These are phyloP conservation scores for Thamnophis sirtalis DNA, from an alignment of 2,113 vertebrate species.

Conservation along the genomic window DNA sequence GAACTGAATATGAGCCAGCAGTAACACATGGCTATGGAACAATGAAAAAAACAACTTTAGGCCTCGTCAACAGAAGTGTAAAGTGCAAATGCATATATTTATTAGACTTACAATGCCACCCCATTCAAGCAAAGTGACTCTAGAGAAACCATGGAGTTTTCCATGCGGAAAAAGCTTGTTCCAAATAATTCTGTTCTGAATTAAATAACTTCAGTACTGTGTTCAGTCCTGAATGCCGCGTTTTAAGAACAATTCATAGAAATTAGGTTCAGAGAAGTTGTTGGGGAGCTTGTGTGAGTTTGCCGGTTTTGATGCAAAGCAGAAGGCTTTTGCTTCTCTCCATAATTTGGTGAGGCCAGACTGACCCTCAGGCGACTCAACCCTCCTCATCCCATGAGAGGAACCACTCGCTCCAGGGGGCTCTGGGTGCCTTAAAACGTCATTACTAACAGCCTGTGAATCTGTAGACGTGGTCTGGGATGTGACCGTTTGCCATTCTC, in stretches of 20 bases:
- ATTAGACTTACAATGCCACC: not conserved
- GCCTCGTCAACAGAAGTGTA: not conserved
- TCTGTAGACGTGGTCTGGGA: not conserved
- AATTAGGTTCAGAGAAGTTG: not conserved
- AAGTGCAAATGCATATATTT: not conserved
- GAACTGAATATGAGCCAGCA: not conserved
- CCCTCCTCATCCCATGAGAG: not conserved
- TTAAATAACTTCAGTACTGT: not conserved
- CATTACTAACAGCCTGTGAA: not conserved
- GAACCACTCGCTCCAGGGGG: not conserved
- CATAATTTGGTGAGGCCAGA: not conserved
- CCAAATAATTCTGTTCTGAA: not conserved
- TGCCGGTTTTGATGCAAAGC: not conserved
- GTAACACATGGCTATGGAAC: not conserved
- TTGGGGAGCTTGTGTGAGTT: not conserved
- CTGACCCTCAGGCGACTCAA: not conserved
- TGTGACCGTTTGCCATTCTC: not conserved
- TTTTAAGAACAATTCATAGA: not conserved
- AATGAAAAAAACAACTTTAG: not conserved
- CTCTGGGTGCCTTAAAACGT: not conserved
- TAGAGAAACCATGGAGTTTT: not conserved
- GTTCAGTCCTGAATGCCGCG: not conserved
- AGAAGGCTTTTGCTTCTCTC: not conserved
- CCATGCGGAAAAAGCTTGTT: not conserved
- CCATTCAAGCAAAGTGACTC: not conserved